Base-by-base conservation (phyloP, 2,113 vertebrate genomes). In the Nematolebias whitei region DNA sequence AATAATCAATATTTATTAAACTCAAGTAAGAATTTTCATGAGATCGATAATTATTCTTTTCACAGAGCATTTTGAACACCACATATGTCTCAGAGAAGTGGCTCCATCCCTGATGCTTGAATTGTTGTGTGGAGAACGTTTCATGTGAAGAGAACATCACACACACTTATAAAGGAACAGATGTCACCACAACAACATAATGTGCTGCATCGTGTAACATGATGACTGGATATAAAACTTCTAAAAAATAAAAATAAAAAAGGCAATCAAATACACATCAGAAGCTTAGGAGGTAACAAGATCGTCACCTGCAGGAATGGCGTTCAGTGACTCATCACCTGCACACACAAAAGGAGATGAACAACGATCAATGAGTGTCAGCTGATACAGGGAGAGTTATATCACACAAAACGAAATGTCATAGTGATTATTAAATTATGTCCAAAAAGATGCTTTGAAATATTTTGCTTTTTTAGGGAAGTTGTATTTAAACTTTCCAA, bases 281-380 rank as follows among this genome's bases (percentile, higher is more conserved):
- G 63, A 26, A n/a, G 41, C 71, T 63, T 47, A 78, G 50, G 53
- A 23, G 29, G 26, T 67, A 3, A 29, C 14, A 35, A 23, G 22
- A 80, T 32, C 24, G 87, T 90, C 79, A 93, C 92, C 90, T 51
- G 71, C 58, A 55, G 86, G 86, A 68, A 92, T 80, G 55, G 55
- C 80, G 79, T 87, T 89, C 74, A 87, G 84, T n/a, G 80, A 77
- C 39, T 82, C 68, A 59, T 88, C 82, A 87, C 92, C 92, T 93
- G 83, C 58, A 84, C 76, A 66, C 35, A 61, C 16, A 41, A 66
- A 38, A 68, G 14, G 20, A 82, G 56, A 85, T 57, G 80, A 72
- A 76, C 45, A 65, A 68, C 8, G 54, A 50, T 77, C 24, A 83
- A 35, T 18, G 18, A n/a, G 15, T 14, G 74, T 77, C 71, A 68